Evolutionary conservation across 1,140 invertebrate genomes (phyloP).

Genomic region (Cotesia glomerata): DNA sequence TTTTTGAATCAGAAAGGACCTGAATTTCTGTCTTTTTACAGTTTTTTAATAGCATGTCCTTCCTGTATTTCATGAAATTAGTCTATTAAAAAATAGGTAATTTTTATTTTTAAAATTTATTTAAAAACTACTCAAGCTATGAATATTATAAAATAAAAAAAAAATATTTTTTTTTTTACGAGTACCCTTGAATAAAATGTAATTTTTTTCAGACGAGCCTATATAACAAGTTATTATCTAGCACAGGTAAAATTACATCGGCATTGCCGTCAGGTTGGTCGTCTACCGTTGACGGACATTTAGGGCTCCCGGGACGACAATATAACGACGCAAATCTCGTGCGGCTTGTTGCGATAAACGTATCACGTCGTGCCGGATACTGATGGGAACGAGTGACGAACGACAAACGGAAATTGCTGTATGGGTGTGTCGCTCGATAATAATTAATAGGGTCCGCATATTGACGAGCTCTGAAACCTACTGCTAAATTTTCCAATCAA

Average conservation of each 20-base stretch:
- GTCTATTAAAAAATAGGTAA: too few relatives aligned
- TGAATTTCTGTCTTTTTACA: too few relatives aligned
- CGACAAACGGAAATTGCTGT: constrained; percentile 26
- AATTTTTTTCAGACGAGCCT: neutral
- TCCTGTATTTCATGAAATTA: too few relatives aligned
- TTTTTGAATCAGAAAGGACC: too few relatives aligned
- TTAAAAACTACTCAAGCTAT: too few relatives aligned
- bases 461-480: constrained; percentile 4
- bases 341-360: constrained; percentile 24
- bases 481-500: neutral
- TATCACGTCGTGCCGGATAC: constrained; percentile 25
- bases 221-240: neutral
- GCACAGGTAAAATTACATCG: neutral
- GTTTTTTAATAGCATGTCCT: too few relatives aligned
- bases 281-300: constrained; percentile 22
- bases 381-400: constrained; percentile 27
- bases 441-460: constrained; percentile 22
- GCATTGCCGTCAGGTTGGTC: constrained; percentile 1
- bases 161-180: too few relatives aligned
- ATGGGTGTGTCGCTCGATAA: constrained; percentile 18
- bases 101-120: too few relatives aligned
- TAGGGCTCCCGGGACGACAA: constrained; percentile 35
- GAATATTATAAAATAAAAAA: too few relatives aligned
- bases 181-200: too few relatives aligned
- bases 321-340: constrained; percentile 31